Evolutionary conservation across 2,113 vertebrate species (phyloP), one percentile per base, ranked within the genome.

Genomic region (Progne subis): DNA sequence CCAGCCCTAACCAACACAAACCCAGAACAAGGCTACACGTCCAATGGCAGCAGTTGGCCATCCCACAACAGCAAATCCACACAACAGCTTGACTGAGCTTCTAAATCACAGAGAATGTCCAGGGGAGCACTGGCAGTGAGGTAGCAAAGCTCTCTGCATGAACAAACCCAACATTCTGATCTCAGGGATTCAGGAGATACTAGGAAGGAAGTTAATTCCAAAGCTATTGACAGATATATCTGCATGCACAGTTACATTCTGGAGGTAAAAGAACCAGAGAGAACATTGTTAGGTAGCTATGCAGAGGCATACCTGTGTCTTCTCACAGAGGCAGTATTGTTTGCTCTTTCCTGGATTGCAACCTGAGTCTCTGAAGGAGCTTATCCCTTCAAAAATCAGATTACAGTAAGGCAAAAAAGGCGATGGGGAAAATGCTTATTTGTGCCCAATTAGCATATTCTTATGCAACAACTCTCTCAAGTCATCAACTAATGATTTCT

Each of bases 351-450:
- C 67, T 87, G 43, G 29, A 70, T 68, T 77, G 85, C 37, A 91
- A 47, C n/a, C 67, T 23, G 47, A n/a, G 71, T 67, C 59, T 28
- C 71, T 53, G 18, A 57, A 80, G 68, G 32, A 4, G 6, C 19
- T 92, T 92, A 93, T 13, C 21, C 19, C 21, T 74, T 74, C 52
- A 70, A 82, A 96, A 95, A 90, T 74, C 63, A 82, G 82, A 92
- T 67, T 92, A 85, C 9, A 70, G 37, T 28, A 74, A 68, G 18
- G 41, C 52, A 60, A 76, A 82, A 75, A 43, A 78, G 29, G 32
- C 1, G 0, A 60, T 8, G 3, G 12, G 34, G 21, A 77, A 88
- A 76, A 90, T 2, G 2, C 43, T 76, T 79, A 46, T 94, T 93
- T 63, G 31, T 60, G 39, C 25, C 41, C 28, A 71, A 68, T 86